Evolutionary conservation across 2,888 invertebrate genomes (phyloP).

Genomic region (Acanthosepion lycidas): DNA sequence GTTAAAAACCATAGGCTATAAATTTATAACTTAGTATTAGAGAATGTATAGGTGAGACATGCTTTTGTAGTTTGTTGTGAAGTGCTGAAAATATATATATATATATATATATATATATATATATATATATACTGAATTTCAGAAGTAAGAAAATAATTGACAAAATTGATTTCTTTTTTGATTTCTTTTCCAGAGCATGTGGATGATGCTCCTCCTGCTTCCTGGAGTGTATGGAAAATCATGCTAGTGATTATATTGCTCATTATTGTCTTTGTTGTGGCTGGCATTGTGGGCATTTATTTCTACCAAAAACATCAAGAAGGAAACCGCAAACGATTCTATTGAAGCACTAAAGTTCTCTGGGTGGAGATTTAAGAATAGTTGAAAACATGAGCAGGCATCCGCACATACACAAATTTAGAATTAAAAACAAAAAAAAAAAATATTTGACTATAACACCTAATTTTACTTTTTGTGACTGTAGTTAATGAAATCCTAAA

Average conservation of each 20-base stretch:
- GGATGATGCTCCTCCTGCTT: neutral
- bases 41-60: too few relatives aligned
- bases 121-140: too few relatives aligned
- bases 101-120: too few relatives aligned
- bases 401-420: neutral
- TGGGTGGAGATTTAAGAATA: neutral
- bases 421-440: neutral
- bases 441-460: neutral
- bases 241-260: slow-evolving; percentile 90
- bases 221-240: slow-evolving; percentile 84
- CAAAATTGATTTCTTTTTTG: neutral
- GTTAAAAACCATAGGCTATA: too few relatives aligned
- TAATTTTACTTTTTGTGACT: neutral
- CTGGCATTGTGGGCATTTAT: slow-evolving; percentile 90
- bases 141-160: too few relatives aligned
- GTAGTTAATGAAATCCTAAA: slow-evolving; percentile 17
- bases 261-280: slow-evolving; percentile 86
- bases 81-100: too few relatives aligned
- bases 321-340: slow-evolving; percentile 89
- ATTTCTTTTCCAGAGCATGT: slow-evolving; percentile 56
- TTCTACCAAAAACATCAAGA: slow-evolving; percentile 94
- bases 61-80: too few relatives aligned
- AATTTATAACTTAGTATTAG: too few relatives aligned
- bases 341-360: slow-evolving; percentile 75
- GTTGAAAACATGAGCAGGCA: neutral